phyloP scores from a whole-genome alignment of 2,888 invertebrate species.

The Lepetodrilus schrolli region DNA sequence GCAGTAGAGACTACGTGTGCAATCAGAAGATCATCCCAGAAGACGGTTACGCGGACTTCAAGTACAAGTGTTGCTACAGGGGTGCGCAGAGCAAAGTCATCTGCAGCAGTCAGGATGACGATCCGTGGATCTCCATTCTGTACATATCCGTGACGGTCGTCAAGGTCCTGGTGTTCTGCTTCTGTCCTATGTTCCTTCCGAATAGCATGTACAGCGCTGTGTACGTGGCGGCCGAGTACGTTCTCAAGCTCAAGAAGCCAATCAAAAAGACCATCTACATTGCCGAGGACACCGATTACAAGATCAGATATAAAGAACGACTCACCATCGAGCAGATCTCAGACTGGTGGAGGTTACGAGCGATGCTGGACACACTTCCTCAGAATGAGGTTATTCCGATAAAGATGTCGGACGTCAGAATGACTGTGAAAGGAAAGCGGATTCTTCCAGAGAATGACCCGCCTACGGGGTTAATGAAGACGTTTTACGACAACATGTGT shows the following conservation, averaged over 20 bases:
- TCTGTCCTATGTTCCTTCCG: conserved; percentile 68
- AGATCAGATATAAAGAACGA: conserved; percentile 56
- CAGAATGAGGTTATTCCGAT: conserved; percentile 58
- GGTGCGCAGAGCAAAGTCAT: conserved; percentile 45
- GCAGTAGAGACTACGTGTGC: conserved; percentile 56
- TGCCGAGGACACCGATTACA: conserved; percentile 55
- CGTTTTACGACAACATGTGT: conserved; percentile 65
- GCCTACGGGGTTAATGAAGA: conserved; percentile 65
- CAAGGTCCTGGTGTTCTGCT: conserved; percentile 66
- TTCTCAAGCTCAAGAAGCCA: conserved; percentile 63
- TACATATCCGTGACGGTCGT: conserved; percentile 63
- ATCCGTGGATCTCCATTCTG: conserved; percentile 65
- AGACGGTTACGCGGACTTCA: conserved; percentile 56
- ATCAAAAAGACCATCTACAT: conserved; percentile 63
- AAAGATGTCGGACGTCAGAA: conserved; percentile 57
- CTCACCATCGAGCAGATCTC: conserved; percentile 58
- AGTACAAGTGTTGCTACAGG: conserved; percentile 63
- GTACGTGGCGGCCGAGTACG: conserved; percentile 68
- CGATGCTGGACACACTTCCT: conserved; percentile 52
- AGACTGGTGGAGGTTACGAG: conserved; percentile 58
- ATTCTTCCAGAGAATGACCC: conserved; percentile 68
- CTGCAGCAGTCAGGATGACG: conserved; percentile 60
- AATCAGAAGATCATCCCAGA: conserved; percentile 60
- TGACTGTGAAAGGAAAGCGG: conserved; percentile 67
- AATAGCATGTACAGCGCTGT: conserved; percentile 65